A percentile compares a stretch with the other conserved stretches of the same genome.
phyloP scores from a whole-genome alignment of 2,797 vertebrate species.

The Rhinogobio ventralis region DNA sequence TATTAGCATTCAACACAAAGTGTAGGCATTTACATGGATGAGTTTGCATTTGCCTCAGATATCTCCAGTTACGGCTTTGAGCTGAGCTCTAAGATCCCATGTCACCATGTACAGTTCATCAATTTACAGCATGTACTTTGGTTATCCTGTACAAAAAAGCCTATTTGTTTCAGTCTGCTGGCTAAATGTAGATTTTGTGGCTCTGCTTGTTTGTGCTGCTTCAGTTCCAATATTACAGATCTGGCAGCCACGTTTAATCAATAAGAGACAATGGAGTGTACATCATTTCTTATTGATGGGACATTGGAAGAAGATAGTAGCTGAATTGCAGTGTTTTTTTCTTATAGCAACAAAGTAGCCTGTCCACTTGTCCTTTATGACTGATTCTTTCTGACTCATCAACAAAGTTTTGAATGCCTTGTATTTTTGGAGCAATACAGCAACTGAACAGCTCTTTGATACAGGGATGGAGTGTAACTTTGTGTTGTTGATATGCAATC shows the following conservation, averaged over 20 bases:
- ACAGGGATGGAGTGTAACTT: neutral
- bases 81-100: constrained; percentile 36
- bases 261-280: constrained; percentile 39
- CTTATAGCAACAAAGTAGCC: neutral
- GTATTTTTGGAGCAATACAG: constrained; percentile 24
- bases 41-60: constrained; percentile 10
- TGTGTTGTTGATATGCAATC: no score
- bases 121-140: constrained; percentile 42
- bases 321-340: constrained; percentile 20
- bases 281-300: constrained; percentile 50
- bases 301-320: constrained; percentile 33
- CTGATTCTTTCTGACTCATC: constrained; percentile 8
- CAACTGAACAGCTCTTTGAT: constrained; percentile 18
- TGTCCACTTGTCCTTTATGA: constrained; percentile 20
- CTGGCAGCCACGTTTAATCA: constrained; percentile 46
- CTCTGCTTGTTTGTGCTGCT: constrained; percentile 30
- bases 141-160: constrained; percentile 33
- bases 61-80: constrained; percentile 14
- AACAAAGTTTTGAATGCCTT: constrained; percentile 19
- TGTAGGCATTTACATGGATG: constrained; percentile 31
- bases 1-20: neutral
- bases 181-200: constrained; percentile 50
- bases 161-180: constrained; percentile 53
- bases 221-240: constrained; percentile 46
- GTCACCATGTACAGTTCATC: constrained; percentile 41